Conservation (phyloP, 53 echinoderm and acorn worm genomes). For the Paracentrotus lividus region DNA sequence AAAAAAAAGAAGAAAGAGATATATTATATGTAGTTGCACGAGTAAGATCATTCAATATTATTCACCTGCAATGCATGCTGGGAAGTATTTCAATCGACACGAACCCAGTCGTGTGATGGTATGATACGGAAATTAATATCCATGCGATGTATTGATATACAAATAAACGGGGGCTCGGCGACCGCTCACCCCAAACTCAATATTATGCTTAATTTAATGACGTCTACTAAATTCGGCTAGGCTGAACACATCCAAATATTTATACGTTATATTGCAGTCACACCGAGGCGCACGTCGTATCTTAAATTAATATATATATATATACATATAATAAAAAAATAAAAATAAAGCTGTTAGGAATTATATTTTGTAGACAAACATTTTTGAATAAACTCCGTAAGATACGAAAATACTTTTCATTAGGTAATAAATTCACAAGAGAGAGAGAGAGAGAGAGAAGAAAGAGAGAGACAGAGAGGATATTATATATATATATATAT, state of each 20-base stretch:
- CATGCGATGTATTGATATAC: slow-evolving; percentile 19
- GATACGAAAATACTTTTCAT: too few species aligned
- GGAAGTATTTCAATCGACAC: not conserved
- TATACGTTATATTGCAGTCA: slow-evolving; percentile 19
- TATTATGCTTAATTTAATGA: slow-evolving; percentile 21
- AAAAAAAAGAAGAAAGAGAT: too few species aligned
- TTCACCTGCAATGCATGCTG: too few species aligned
- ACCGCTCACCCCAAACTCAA: not conserved
- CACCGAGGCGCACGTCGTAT: too few species aligned
- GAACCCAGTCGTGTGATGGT: not conserved
- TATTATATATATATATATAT: not conserved
- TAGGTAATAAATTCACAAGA: too few species aligned
- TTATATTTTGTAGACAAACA: too few species aligned
- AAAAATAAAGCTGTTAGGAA: too few species aligned
- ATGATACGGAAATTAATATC: slow-evolving; percentile 19
- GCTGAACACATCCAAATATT: slow-evolving; percentile 38
- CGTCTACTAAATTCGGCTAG: slow-evolving; percentile 26
- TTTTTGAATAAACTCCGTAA: too few species aligned
- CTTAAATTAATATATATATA: too few species aligned
- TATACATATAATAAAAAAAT: too few species aligned
- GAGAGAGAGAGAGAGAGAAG: not conserved
- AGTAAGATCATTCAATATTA: not conserved
- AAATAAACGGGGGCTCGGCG: not conserved
- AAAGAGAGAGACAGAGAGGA: not conserved
- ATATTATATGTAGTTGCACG: not conserved